phyloP scores from a whole-genome alignment of 2,113 vertebrate genomes.

The Mus spicilegus region DNA sequence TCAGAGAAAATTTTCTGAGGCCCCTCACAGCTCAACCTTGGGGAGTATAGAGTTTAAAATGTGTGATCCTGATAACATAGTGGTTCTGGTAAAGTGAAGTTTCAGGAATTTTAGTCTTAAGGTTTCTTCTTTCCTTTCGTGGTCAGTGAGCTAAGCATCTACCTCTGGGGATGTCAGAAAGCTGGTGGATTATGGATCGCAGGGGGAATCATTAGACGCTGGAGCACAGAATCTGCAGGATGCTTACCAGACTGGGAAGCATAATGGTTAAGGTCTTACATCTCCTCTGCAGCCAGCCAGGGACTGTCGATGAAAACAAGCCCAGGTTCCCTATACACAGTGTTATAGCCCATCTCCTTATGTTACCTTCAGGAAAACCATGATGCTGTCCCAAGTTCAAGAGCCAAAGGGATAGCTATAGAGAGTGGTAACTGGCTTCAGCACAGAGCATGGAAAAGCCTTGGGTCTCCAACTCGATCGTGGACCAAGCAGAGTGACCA shows the following conservation, averaged over 20 bases:
- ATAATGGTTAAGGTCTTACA: background rate
- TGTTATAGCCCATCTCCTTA: background rate
- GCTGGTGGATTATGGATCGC: background rate
- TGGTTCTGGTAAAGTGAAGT: background rate
- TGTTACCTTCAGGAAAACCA: background rate
- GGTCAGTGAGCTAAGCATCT: background rate
- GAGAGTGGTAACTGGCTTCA: too few relatives aligned
- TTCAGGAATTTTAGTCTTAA: constrained; percentile 9
- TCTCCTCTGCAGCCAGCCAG: background rate
- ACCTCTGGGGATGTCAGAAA: background rate
- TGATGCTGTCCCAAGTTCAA: background rate
- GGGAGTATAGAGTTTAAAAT: background rate
- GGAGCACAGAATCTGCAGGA: background rate
- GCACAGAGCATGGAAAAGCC: background rate
- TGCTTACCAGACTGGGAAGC: background rate
- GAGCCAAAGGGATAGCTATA: background rate
- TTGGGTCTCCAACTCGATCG: background rate
- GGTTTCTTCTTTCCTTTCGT: background rate
- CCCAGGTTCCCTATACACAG: background rate
- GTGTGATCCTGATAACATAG: background rate
- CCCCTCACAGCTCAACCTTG: background rate
- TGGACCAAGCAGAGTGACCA: background rate
- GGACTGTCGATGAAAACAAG: background rate
- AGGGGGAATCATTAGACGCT: background rate
- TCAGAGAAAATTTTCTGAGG: background rate